Evolutionary conservation across 2,113 vertebrate species (phyloP).

Genomic region (Mus musculus): DNA sequence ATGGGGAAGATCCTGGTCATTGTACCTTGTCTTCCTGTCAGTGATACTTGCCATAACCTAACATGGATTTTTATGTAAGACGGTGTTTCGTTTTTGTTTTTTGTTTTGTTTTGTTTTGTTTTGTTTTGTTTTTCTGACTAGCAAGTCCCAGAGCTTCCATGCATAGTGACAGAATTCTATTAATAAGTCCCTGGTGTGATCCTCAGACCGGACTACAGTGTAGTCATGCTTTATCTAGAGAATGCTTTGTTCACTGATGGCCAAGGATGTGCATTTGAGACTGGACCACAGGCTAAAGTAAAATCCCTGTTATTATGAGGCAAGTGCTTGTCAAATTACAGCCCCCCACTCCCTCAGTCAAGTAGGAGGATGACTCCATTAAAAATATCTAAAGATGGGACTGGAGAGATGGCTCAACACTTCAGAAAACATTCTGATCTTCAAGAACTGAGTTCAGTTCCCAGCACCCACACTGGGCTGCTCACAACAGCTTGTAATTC

Average conservation of each 20-base stretch:
- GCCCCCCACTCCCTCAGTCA: neutral
- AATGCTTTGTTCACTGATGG: neutral
- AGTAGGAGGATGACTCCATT: neutral
- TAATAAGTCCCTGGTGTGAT: neutral
- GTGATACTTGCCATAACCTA: neutral
- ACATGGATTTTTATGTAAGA: neutral
- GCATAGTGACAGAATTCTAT: neutral
- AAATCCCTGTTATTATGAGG: neutral
- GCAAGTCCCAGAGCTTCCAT: neutral
- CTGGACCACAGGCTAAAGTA: neutral
- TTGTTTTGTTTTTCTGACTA: no score
- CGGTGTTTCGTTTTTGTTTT: no score
- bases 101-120: no score
- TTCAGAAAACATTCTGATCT: no score
- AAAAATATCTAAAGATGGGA: neutral
- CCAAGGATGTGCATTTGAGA: neutral
- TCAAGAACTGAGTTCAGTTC: neutral
- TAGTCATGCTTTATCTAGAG: neutral
- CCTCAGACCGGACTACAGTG: no score
- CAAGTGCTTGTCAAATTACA: neutral
- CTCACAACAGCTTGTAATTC: neutral
- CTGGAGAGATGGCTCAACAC: no score
- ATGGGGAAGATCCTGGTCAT: fast-evolving
- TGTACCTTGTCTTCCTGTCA: neutral
- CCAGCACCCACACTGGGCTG: neutral